These are phyloP conservation scores for Notolabrus celidotus DNA, from an alignment of 2,797 vertebrate genomes.

Conservation along the genomic window DNA sequence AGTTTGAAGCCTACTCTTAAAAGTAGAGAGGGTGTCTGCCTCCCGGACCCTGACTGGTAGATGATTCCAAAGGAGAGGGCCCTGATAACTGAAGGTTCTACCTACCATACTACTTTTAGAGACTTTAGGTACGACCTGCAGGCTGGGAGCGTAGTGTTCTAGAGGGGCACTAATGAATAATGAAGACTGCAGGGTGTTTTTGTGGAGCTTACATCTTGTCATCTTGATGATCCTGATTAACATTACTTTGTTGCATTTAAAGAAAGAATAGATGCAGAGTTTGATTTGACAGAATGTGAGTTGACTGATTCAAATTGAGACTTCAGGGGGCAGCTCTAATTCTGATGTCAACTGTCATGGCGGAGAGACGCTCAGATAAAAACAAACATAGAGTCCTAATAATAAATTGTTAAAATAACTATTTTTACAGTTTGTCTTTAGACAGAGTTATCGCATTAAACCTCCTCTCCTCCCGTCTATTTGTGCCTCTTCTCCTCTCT, in stretches of 20 bases:
- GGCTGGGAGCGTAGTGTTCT: no score
- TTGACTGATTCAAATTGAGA: neutral
- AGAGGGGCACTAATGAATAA: no score
- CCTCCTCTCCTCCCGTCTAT: conserved; percentile 12
- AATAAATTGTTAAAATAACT: neutral
- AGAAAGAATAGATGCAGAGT: neutral
- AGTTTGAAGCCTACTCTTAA: no score
- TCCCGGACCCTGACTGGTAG: no score
- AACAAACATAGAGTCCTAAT: neutral
- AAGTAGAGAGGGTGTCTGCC: no score
- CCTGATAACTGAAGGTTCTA: no score
- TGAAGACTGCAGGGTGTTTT: neutral
- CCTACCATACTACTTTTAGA: no score
- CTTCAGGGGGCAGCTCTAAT: neutral
- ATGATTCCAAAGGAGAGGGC: no score
- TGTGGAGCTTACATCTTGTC: neutral
- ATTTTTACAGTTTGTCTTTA: neutral
- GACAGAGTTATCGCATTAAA: conserved; percentile 7
- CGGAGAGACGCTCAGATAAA: neutral
- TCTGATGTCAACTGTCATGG: neutral
- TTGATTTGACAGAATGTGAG: neutral
- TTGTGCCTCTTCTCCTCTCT: neutral
- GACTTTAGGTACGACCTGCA: no score
- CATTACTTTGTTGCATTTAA: neutral
- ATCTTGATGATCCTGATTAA: neutral